phyloP scores from a whole-genome alignment of 2,888 invertebrate genomes.

The Galerucella calmariensis region DNA sequence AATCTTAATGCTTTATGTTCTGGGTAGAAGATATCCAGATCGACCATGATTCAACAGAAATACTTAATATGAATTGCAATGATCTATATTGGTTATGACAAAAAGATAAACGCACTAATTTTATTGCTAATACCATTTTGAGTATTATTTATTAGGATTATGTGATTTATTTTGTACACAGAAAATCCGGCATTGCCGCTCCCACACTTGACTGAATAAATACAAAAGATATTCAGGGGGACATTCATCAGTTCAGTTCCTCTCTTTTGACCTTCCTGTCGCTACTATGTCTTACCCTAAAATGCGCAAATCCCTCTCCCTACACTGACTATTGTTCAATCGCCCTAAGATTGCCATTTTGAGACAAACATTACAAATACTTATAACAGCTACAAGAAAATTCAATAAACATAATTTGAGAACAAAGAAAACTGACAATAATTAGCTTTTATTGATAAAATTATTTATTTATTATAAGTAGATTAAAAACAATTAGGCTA shows the following conservation, averaged over 20 bases:
- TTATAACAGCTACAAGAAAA: not conserved
- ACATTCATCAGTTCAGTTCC: constrained; percentile 57
- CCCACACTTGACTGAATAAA: constrained; percentile 60
- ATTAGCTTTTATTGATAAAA: too few species aligned
- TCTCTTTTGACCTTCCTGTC: constrained; percentile 59
- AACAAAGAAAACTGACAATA: not conserved
- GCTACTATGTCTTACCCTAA: constrained; percentile 43
- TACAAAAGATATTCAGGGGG: constrained; percentile 55
- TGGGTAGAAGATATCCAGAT: too few species aligned
- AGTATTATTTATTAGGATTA: constrained; percentile 1
- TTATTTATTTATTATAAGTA: too few species aligned
- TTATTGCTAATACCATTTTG: not conserved
- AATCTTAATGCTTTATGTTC: too few species aligned
- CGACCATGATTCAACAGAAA: too few species aligned
- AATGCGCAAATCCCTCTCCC: constrained; percentile 40
- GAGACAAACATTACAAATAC: not conserved
- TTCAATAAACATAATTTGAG: not conserved
- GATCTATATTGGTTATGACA: not conserved
- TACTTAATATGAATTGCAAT: not conserved
- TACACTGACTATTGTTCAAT: constrained; percentile 1
- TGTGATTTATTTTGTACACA: constrained; percentile 53
- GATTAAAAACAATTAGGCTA: too few species aligned
- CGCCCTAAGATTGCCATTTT: constrained; percentile 12
- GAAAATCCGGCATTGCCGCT: constrained; percentile 56
- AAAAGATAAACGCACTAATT: not conserved